Conservation (phyloP, 1,140 invertebrate genomes). For the Hesperophylax magnus region DNA sequence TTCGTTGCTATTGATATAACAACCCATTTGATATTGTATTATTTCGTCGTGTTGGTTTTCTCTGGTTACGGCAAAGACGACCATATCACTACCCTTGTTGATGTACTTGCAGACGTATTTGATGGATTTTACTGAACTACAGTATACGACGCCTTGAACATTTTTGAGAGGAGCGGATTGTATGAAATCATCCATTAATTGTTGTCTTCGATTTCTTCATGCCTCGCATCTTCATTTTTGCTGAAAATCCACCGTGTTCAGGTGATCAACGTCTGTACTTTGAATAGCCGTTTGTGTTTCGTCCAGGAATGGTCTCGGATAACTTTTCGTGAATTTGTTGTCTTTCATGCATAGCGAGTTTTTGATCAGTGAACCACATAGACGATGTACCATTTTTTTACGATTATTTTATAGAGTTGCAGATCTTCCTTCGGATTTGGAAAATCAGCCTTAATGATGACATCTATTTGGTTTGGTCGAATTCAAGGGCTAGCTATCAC, state of each 20-base stretch:
- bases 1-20: neutral
- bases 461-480: no score
- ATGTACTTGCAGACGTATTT: conserved; percentile 70
- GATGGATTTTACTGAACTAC: conserved; percentile 67
- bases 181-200: neutral
- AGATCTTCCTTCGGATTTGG: conserved; percentile 63
- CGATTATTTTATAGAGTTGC: conserved; percentile 62
- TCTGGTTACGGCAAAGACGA: conserved; percentile 25
- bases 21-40: neutral
- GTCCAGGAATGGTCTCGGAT: neutral
- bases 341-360: conserved; percentile 60
- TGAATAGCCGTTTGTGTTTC: conserved; percentile 62
- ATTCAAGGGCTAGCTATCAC: no score
- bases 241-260: conserved; percentile 51
- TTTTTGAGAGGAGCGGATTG: neutral
- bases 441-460: conserved; percentile 47
- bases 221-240: neutral
- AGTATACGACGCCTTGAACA: neutral
- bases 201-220: no score
- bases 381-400: conserved; percentile 70
- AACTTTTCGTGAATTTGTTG: conserved; percentile 29
- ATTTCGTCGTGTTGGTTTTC: neutral
- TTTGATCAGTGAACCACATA: conserved; percentile 65
- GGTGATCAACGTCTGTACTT: conserved; percentile 62
- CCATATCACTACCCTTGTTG: conserved; percentile 65